Evolutionary conservation across 37 sponge, comb jelly and placozoan genomes (phyloP).

Genomic region (Crambe crambe): DNA sequence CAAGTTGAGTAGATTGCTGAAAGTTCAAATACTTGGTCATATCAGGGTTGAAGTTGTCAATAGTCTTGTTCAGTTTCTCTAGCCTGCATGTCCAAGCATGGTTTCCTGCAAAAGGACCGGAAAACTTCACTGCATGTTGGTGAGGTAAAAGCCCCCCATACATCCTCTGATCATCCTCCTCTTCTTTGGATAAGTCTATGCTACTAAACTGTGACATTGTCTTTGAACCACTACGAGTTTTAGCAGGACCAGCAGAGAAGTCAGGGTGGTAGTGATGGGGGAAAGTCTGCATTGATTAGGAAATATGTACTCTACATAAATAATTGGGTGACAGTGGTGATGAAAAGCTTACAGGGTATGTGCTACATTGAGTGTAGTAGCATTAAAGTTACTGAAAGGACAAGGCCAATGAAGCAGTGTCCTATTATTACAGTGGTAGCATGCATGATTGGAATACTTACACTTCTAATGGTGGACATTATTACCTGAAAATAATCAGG

Average conservation of each 20-base stretch:
- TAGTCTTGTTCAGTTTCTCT: neutral
- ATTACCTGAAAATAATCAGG: conserved; percentile 55
- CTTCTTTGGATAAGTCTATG: conserved; percentile 19
- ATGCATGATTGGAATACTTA: no score
- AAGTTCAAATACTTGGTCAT: conserved; percentile 11
- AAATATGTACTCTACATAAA: no score
- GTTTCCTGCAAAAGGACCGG: conserved; percentile 10
- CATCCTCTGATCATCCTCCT: conserved; percentile 29
- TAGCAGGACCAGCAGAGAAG: neutral
- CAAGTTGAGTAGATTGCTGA: neutral
- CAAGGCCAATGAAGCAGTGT: no score
- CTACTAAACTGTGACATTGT: neutral
- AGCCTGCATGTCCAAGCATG: conserved; percentile 17
- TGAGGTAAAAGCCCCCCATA: conserved; percentile 25
- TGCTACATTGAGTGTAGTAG: no score
- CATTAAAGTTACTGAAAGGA: no score
- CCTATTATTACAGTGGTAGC: neutral
- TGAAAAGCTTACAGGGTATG: no score
- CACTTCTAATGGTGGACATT: no score
- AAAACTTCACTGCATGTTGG: neutral
- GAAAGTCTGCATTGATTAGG: conserved; percentile 18
- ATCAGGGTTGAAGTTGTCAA: conserved; percentile 18
- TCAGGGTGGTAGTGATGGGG: conserved; percentile 41
- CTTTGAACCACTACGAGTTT: neutral
- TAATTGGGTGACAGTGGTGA: no score